These are phyloP conservation scores for Sebastes trivittatus DNA, from an alignment of 2,797 vertebrate species.

Conservation along the genomic window DNA sequence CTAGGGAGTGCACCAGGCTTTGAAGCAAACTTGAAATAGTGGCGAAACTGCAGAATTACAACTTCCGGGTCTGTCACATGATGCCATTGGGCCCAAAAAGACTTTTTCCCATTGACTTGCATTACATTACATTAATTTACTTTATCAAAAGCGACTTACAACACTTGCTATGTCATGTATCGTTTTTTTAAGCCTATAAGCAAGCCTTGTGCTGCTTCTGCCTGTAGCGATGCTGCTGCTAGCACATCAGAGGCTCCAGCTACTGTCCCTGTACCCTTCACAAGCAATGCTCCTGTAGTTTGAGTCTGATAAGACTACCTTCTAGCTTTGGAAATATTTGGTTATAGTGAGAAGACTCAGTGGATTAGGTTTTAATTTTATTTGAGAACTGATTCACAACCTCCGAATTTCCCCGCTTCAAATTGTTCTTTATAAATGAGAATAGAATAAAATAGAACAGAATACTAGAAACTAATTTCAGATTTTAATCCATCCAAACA, in stretches of 20 bases:
- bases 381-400: background rate
- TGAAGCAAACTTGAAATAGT: no score
- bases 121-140: no score
- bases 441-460: background rate
- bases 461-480: background rate
- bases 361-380: background rate
- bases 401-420: background rate
- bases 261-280: background rate
- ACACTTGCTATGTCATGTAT: no score
- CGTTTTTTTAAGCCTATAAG: no score
- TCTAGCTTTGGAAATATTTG: background rate
- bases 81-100: no score
- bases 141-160: no score
- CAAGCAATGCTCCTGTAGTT: background rate
- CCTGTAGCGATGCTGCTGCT: no score
- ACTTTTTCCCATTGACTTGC: no score
- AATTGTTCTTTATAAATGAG: background rate
- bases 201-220: no score
- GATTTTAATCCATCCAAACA: background rate
- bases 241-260: background rate
- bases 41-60: rapidly evolving
- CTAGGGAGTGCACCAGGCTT: rapidly evolving
- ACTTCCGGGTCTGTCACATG: no score
- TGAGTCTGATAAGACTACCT: background rate
- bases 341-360: background rate